A percentile compares a stretch with the other conserved stretches of the same genome.
phyloP scores from a whole-genome alignment of 1,140 invertebrate species.

The Goniozus legneri region DNA sequence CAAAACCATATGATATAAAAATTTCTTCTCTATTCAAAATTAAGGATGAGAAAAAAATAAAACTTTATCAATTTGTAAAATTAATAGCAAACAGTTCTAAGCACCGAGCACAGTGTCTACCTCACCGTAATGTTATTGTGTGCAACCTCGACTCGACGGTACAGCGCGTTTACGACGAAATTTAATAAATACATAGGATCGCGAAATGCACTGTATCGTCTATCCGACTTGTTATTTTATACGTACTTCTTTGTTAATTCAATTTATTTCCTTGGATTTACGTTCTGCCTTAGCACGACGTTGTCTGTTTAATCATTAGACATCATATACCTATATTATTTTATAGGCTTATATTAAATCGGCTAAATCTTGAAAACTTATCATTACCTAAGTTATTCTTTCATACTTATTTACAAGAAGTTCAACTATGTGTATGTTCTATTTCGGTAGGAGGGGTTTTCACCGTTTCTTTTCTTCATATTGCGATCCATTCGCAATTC shows the following conservation, averaged over 20 bases:
- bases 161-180: conserved; percentile 36
- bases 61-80: too few relatives aligned
- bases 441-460: background rate
- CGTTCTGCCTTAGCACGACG: conserved; percentile 2
- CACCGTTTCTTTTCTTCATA: too few relatives aligned
- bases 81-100: conserved; percentile 26
- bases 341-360: conserved; percentile 22
- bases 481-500: too few relatives aligned
- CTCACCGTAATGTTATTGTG: conserved; percentile 26
- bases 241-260: conserved; percentile 3
- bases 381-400: background rate
- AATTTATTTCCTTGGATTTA: conserved; percentile 3
- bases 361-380: conserved; percentile 23
- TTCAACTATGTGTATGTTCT: background rate
- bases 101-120: conserved; percentile 20
- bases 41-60: too few relatives aligned
- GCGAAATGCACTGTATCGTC: conserved; percentile 40
- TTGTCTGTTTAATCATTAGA: background rate
- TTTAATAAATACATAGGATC: conserved; percentile 38
- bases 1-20: too few relatives aligned
- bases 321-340: conserved; percentile 19
- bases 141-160: conserved; percentile 30
- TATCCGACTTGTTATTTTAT: too few relatives aligned
- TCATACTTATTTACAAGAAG: background rate
- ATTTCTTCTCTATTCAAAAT: too few relatives aligned